phyloP scores from a whole-genome alignment of 1,140 invertebrate genomes.

The Anoplophora glabripennis region DNA sequence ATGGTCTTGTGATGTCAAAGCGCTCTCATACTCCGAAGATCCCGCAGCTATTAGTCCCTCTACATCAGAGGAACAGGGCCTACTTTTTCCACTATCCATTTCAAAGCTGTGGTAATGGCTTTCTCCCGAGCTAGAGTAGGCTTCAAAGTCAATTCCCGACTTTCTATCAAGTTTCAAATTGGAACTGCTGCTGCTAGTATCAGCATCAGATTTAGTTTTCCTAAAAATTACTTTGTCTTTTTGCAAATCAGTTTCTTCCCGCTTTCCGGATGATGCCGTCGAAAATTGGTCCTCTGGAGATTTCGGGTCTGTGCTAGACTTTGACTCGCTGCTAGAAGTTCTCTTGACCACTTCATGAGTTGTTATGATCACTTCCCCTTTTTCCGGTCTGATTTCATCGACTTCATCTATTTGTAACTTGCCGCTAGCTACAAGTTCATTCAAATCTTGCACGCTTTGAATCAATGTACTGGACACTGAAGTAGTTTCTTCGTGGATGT shows the following conservation, averaged over 20 bases:
- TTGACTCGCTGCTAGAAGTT: conserved; percentile 47
- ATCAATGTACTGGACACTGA: conserved; percentile 20
- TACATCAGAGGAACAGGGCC: conserved; percentile 85
- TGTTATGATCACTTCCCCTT: conserved; percentile 5
- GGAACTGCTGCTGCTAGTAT: conserved; percentile 53
- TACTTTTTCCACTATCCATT: conserved; percentile 66
- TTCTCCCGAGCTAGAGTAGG: conserved; percentile 83
- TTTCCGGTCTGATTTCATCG: background rate
- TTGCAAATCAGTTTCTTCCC: conserved; percentile 15
- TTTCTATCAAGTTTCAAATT: conserved; percentile 57
- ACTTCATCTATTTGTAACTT: background rate
- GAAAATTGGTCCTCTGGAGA: conserved; percentile 44
- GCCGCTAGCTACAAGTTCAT: conserved; percentile 12
- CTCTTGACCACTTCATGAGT: conserved; percentile 36
- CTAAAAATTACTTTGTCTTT: conserved; percentile 44
- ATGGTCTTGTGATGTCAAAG: conserved; percentile 72
- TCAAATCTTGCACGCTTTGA: conserved; percentile 11
- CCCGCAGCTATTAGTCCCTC: conserved; percentile 67
- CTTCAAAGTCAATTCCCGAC: conserved; percentile 67
- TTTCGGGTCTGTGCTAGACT: conserved; percentile 49
- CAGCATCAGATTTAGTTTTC: conserved; percentile 42
- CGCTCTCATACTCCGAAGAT: conserved; percentile 86
- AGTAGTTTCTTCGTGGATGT: conserved; percentile 25
- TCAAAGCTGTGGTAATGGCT: conserved; percentile 88
- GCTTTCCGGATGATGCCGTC: conserved; percentile 36